These are phyloP conservation scores for Cydia strobilella DNA, from an alignment of 1,140 invertebrate genomes.

Conservation along the genomic window DNA sequence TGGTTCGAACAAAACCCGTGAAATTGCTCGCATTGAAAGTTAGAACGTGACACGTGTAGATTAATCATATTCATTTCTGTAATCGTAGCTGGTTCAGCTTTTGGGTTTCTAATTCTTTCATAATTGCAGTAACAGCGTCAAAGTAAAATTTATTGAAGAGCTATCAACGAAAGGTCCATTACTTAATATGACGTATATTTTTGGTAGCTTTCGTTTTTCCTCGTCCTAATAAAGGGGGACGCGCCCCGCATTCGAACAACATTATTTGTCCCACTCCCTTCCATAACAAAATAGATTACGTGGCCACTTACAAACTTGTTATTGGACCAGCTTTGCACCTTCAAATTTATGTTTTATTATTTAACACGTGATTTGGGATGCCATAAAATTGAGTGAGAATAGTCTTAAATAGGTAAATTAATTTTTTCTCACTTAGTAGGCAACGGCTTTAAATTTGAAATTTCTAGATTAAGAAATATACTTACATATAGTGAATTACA, in stretches of 20 bases:
- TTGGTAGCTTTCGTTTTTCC: constrained; percentile 8
- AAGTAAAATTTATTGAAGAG: constrained; percentile 29
- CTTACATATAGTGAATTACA: constrained; percentile 56
- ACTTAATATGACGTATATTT: constrained; percentile 23
- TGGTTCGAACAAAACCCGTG: constrained; percentile 20
- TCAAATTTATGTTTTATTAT: constrained; percentile 24
- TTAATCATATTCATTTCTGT: constrained; percentile 24
- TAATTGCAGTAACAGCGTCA: neutral
- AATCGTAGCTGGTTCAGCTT: constrained; percentile 10
- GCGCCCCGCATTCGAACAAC: constrained; percentile 33
- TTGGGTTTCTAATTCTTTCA: neutral
- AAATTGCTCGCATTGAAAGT: constrained; percentile 1
- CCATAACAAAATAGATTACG: constrained; percentile 35
- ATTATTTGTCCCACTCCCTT: constrained; percentile 34
- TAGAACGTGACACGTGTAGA: neutral
- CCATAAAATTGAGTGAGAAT: constrained; percentile 10
- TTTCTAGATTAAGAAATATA: constrained; percentile 32
- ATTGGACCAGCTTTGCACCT: neutral
- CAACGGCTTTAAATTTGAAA: neutral
- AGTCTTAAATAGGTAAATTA: neutral
- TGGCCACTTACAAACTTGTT: constrained; percentile 25
- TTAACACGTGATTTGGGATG: neutral
- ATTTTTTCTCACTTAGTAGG: neutral
- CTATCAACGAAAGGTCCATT: neutral
- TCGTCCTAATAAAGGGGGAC: constrained; percentile 16